These are phyloP conservation scores for Philaethria dido DNA, from an alignment of 2,888 invertebrate species.

Conservation along the genomic window DNA sequence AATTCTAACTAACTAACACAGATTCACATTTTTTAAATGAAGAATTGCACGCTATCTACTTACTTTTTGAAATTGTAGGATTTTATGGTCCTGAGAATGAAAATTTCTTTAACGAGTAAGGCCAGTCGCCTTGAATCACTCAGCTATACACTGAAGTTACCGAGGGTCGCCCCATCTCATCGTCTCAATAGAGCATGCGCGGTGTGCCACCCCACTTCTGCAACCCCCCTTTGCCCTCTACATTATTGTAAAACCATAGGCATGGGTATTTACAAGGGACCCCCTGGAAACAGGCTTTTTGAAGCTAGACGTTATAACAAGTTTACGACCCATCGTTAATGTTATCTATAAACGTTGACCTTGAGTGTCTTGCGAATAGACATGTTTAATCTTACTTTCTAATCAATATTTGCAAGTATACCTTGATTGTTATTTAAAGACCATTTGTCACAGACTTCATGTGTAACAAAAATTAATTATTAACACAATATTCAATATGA, in stretches of 20 bases:
- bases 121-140: slow-evolving; percentile 52
- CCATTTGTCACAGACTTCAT: neutral
- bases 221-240: slow-evolving; percentile 59
- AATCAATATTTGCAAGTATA: neutral
- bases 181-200: slow-evolving; percentile 77
- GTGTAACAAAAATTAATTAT: neutral
- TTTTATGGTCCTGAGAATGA: slow-evolving; percentile 69
- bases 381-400: slow-evolving; percentile 1
- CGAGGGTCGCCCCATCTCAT: slow-evolving; percentile 62
- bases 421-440: neutral
- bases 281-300: slow-evolving; percentile 50
- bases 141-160: slow-evolving; percentile 74
- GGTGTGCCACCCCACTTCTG: slow-evolving; percentile 61
- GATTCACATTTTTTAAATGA: neutral
- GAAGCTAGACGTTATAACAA: slow-evolving; percentile 43
- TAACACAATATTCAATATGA: neutral
- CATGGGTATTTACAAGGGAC: slow-evolving; percentile 51
- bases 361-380: slow-evolving; percentile 15
- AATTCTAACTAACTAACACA: neutral
- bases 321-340: slow-evolving; percentile 38
- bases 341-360: slow-evolving; percentile 34
- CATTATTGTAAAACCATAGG: slow-evolving; percentile 55
- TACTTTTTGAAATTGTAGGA: slow-evolving; percentile 73
- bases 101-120: slow-evolving; percentile 43
- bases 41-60: slow-evolving; percentile 53